Evolutionary conservation across 1,140 invertebrate species (phyloP), one percentile per base, ranked within the genome.

Genomic region (Saxidomus purpurata): DNA sequence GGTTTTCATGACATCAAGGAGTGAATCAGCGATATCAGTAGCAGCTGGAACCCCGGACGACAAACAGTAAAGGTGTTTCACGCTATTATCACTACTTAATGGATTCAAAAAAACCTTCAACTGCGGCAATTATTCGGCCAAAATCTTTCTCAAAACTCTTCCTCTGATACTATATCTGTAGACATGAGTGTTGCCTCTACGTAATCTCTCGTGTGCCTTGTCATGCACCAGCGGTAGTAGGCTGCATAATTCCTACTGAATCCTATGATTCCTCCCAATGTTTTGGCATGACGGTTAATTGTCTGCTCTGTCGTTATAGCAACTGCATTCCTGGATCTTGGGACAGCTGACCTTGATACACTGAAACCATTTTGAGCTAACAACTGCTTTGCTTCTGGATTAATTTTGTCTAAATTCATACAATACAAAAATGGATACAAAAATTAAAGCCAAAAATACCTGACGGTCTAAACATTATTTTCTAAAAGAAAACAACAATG

Each of bases 271-370:
- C 89, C 81, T 8, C 87, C 69, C 25, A 40, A 8, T 6, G 19
- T 55, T 82, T 89, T 82, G 9, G 87, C 61, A 49, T 89, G 87
- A n/a, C 63, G 49, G 36, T 89, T 89, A 34, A 82, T 89, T 38
- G 87, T 83, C 63, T 89, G 87, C 43, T 89, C 87, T 19, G 83
- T 71, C 59, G 61, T 89, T 0, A 89, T 82, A 38, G 74, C 80
- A 31, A 74, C 49, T 0, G 79, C 0, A 52, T 83, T 83, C 52
- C 63, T 49, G 4, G 40, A 40, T 49, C 22, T 22, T 0, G 34
- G 9, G 15, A 83, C 67, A 55, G 22, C 15, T 55, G 67, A 89
- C n/a, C 80, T 55, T 0, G 1, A 25, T 43, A 89, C 79, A 59
- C 67, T 83, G 47, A 89, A 74, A 0, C 67, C 61, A 43, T 59